These are phyloP conservation scores for Patiria miniata DNA, from an alignment of 35 echinoderm and acorn worm species.

Conservation along the genomic window DNA sequence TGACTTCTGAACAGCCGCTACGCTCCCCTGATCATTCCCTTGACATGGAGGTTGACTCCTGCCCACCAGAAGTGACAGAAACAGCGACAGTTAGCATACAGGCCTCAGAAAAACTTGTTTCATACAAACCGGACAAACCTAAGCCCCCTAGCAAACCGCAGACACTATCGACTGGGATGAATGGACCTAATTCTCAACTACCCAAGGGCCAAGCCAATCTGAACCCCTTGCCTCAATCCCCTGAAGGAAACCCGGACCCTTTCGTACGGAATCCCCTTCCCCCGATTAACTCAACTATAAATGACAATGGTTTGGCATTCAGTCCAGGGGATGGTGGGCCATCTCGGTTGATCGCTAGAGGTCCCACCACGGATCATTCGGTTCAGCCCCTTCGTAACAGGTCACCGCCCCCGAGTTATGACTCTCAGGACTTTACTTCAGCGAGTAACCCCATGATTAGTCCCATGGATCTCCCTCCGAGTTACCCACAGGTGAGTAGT, in stretches of 20 bases:
- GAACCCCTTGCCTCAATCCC: neutral
- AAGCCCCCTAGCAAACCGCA: neutral
- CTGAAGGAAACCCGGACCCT: neutral
- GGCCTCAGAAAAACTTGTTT: neutral
- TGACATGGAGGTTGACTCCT: neutral
- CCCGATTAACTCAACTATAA: conserved; percentile 15
- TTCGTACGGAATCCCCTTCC: conserved; percentile 17
- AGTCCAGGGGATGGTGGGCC: neutral
- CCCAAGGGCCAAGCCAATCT: neutral
- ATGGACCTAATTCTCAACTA: neutral
- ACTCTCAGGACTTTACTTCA: conserved; percentile 7
- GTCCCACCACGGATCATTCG: neutral
- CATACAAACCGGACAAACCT: conserved; percentile 31
- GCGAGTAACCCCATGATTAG: neutral
- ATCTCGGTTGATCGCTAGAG: neutral
- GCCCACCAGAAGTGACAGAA: neutral
- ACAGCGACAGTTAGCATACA: neutral
- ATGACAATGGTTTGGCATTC: neutral
- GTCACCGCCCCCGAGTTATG: conserved; percentile 18
- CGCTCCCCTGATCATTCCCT: neutral
- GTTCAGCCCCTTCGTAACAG: conserved; percentile 1
- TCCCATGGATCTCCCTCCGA: conserved; percentile 24
- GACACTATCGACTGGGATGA: neutral
- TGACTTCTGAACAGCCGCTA: neutral
- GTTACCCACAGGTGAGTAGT: conserved; percentile 63